Evolutionary conservation across 2,113 vertebrate species (phyloP), one percentile per base, ranked within the genome.

Genomic region (Cyprinus carpio): DNA sequence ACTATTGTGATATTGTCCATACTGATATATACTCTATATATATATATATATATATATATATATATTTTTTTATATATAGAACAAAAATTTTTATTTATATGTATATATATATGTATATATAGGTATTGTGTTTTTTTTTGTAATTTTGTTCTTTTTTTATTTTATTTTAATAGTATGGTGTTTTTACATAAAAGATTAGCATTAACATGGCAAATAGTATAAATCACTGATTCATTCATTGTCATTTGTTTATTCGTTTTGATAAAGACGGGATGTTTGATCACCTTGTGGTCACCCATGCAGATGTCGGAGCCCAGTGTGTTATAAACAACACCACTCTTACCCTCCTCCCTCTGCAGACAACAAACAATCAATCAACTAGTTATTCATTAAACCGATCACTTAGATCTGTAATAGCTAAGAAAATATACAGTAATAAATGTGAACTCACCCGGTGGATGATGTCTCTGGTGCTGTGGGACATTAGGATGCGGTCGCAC

Each of bases 211-310:
- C n/a, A 8, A 74, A 74, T 11, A 27, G 13, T 3, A 43, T 46
- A 46, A 75, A 15, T 25, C 2, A 43, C 11, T 6, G 23, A 46
- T 25, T 72, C 69, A 43, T 15, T n/a, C 37, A 15, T 72, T 1
- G 23, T 20, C 4, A 72, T 40, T 40, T 23, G 2, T 43, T 74
- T 23, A 46, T 25, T 15, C 0, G 49, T 46, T n/a, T 58, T 4
- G 15, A 2, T n/a, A 16, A 20, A 23, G 62, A 25, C 7, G 11
- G 6, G 25, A 20, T 40, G 12, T 40, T 51, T 37, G 43, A 51
- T 91, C 90, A 96, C 95, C 94, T 96, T 96, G 87, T 96, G 95
- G 91, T 96, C 95, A 81, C 95, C 95, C 95, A 96, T 96, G 49
- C 95, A 96, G 83, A 96, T 91, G 6, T 93, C 91, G 27, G 92